Evolutionary conservation across 2,888 invertebrate species (phyloP).

Genomic region (Melanchra persicariae): DNA sequence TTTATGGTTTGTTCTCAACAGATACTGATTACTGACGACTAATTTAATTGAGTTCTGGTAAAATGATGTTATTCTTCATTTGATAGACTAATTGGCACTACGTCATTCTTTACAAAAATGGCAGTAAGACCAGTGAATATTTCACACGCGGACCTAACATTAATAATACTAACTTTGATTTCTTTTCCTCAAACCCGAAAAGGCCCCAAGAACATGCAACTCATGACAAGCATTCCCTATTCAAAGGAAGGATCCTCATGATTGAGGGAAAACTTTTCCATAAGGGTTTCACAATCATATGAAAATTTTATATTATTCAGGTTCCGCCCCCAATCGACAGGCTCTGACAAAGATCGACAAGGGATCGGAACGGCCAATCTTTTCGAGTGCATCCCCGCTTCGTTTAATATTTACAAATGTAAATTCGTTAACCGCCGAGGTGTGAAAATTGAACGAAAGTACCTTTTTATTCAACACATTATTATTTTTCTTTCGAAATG

Average conservation of each 20-base stretch:
- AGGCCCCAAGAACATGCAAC: conserved; percentile 31
- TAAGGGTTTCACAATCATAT: conserved; percentile 48
- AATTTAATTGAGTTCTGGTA: not conserved
- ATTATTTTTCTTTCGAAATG: conserved; percentile 38
- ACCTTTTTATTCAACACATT: conserved; percentile 38
- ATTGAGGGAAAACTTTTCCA: conserved; percentile 43
- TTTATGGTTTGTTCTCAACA: too few species aligned
- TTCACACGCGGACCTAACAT: not conserved
- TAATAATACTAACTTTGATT: conserved; percentile 11
- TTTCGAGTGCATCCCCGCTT: conserved; percentile 44
- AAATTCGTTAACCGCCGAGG: conserved; percentile 42
- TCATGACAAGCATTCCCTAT: conserved; percentile 27
- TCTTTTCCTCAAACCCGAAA: not conserved
- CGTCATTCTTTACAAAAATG: too few species aligned
- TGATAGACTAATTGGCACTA: too few species aligned
- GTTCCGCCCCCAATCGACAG: conserved; percentile 34
- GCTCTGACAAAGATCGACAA: conserved; percentile 58
- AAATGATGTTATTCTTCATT: too few species aligned
- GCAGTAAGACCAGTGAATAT: too few species aligned
- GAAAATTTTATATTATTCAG: conserved; percentile 50
- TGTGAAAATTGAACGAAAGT: conserved; percentile 46
- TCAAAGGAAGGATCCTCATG: conserved; percentile 34
- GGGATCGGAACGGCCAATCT: conserved; percentile 55
- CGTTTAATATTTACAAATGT: conserved; percentile 59
- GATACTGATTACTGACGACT: too few species aligned